Percentiles rank a stretch among this genome's conserved stretches.
Conservation (phyloP, 2,113 vertebrate genomes). For the Mustelus asterias region DNA sequence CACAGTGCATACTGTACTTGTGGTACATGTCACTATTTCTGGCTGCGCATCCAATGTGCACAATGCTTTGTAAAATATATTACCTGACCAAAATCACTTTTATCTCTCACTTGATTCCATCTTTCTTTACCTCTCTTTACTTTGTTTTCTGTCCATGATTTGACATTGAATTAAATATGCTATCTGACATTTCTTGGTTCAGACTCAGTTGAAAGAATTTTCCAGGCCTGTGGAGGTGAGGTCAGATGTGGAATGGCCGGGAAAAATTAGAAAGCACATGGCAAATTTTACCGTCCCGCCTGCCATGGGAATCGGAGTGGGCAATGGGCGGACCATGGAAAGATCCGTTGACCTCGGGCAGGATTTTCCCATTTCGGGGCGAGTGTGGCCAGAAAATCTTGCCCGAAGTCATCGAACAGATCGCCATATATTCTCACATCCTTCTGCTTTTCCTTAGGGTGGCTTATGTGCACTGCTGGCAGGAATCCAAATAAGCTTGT, state of each 20-base stretch:
- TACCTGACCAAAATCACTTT: neutral
- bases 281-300: too few species aligned
- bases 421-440: neutral
- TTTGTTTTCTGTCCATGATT: neutral
- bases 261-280: too few species aligned
- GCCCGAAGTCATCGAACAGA: too few species aligned
- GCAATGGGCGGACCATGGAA: too few species aligned
- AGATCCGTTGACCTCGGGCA: too few species aligned
- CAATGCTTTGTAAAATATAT: neutral
- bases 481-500: neutral
- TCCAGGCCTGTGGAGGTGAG: too few species aligned
- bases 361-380: too few species aligned
- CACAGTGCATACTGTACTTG: neutral
- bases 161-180: neutral
- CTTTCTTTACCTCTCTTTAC: neutral
- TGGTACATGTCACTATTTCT: neutral
- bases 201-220: too few species aligned
- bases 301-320: too few species aligned
- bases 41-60: neutral
- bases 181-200: too few species aligned
- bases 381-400: too few species aligned
- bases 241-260: too few species aligned
- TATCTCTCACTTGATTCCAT: neutral
- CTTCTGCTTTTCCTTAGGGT: neutral
- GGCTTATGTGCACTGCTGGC: neutral